phyloP scores from a whole-genome alignment of 2,797 vertebrate genomes.

The Lacerta bilineata region DNA sequence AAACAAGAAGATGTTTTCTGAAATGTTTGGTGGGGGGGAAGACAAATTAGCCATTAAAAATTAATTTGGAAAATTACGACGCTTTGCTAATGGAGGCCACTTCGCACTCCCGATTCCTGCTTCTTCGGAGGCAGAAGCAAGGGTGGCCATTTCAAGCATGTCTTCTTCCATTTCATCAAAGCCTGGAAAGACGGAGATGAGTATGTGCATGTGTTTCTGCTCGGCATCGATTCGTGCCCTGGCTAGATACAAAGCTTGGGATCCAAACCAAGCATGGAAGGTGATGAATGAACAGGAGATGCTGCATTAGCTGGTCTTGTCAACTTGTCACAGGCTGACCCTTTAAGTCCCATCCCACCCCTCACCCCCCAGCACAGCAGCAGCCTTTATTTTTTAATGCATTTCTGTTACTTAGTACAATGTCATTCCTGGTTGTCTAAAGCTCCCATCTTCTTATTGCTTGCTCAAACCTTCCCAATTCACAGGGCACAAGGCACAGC shows the following conservation, averaged over 20 bases:
- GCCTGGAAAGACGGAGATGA: conserved; percentile 14
- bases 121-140: conserved; percentile 34
- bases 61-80: conserved; percentile 70
- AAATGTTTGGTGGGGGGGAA: conserved; percentile 47
- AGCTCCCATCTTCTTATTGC: neutral
- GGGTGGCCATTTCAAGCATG: conserved; percentile 20
- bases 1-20: conserved; percentile 51
- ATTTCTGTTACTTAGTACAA: neutral
- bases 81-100: conserved; percentile 55
- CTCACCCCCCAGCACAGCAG: no score
- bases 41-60: conserved; percentile 73
- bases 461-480: neutral
- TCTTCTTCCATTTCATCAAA: conserved; percentile 34
- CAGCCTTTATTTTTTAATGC: neutral
- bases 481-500: neutral
- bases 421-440: neutral
- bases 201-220: neutral
- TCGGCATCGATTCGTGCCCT: fast-evolving
- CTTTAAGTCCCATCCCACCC: no score
- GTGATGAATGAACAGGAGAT: neutral
- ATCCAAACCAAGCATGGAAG: neutral
- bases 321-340: neutral
- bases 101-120: neutral
- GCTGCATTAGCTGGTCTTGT: fast-evolving
- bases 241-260: fast-evolving